Conservation (phyloP, 2,888 invertebrate genomes). For the Acronicta alni region DNA sequence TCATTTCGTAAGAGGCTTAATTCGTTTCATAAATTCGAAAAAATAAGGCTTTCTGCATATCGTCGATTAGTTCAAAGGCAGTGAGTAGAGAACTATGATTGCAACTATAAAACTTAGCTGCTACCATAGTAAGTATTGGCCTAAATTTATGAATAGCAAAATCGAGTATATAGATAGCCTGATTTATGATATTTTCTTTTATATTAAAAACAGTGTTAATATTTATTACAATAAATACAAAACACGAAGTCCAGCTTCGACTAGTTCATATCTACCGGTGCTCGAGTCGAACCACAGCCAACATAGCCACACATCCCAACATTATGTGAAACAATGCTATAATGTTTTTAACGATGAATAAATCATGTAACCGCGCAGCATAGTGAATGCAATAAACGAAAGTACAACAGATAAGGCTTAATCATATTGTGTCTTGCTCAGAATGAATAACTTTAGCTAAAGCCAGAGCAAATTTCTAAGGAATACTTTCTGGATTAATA, state of each 20-base stretch:
- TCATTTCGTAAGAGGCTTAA: slow-evolving; percentile 45
- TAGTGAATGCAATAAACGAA: slow-evolving; percentile 70
- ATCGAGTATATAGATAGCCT: slow-evolving; percentile 37
- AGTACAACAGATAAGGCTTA: slow-evolving; percentile 59
- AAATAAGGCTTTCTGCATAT: slow-evolving; percentile 36
- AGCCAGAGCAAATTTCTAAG: slow-evolving; percentile 50
- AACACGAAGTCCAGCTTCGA: slow-evolving; percentile 71
- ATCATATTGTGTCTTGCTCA: slow-evolving; percentile 41
- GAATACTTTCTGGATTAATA: slow-evolving; percentile 28
- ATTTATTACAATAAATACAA: slow-evolving; percentile 60
- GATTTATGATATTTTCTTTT: slow-evolving; percentile 29
- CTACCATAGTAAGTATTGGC: slow-evolving; percentile 11
- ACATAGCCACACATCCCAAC: slow-evolving; percentile 32
- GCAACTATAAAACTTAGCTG: slow-evolving; percentile 21
- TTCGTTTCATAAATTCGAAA: slow-evolving; percentile 56
- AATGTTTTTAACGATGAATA: slow-evolving; percentile 63
- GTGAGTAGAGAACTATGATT: slow-evolving; percentile 12
- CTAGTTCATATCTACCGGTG: slow-evolving; percentile 41
- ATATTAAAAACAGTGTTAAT: slow-evolving; percentile 35
- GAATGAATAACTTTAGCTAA: slow-evolving; percentile 38
- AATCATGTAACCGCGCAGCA: slow-evolving; percentile 62
- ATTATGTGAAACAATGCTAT: slow-evolving; percentile 64
- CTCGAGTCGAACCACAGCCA: slow-evolving; percentile 8
- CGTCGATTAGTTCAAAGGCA: slow-evolving; percentile 46
- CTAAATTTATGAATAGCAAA: slow-evolving; percentile 26